These are phyloP conservation scores for Hypomesus transpacificus DNA, from an alignment of 2,113 vertebrate species.

Conservation along the genomic window DNA sequence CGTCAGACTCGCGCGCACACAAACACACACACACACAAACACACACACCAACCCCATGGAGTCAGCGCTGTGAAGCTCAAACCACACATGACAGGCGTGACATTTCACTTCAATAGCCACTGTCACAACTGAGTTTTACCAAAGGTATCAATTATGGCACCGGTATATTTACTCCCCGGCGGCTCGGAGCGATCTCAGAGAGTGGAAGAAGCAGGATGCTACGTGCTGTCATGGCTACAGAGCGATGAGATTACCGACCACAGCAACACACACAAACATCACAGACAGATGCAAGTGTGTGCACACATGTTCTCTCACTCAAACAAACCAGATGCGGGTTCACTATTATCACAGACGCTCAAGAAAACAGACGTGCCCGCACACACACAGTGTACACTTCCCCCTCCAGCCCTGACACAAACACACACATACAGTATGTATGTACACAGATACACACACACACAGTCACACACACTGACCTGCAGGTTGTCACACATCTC, in stretches of 20 bases:
- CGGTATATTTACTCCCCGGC: conserved; percentile 13
- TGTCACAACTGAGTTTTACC: conserved; percentile 14
- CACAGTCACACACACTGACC: conserved; percentile 92
- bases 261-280: conserved; percentile 16
- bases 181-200: background rate
- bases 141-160: conserved; percentile 6
- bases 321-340: background rate
- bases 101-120: conserved; percentile 45
- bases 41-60: conserved; percentile 9
- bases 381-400: conserved; percentile 21
- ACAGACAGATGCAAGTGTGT: background rate
- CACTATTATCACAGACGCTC: background rate
- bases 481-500: conserved; percentile 97
- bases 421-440: background rate
- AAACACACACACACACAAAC: background rate
- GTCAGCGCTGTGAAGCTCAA: conserved; percentile 41
- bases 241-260: background rate
- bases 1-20: conserved; percentile 12
- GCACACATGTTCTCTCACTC: background rate
- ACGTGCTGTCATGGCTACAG: conserved; percentile 4
- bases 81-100: conserved; percentile 53
- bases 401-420: background rate
- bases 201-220: background rate
- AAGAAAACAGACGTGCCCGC: background rate
- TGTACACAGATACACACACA: conserved; percentile 74